Conservation (phyloP, 2,113 vertebrate genomes). For the Microcebus lehilahytsara region DNA sequence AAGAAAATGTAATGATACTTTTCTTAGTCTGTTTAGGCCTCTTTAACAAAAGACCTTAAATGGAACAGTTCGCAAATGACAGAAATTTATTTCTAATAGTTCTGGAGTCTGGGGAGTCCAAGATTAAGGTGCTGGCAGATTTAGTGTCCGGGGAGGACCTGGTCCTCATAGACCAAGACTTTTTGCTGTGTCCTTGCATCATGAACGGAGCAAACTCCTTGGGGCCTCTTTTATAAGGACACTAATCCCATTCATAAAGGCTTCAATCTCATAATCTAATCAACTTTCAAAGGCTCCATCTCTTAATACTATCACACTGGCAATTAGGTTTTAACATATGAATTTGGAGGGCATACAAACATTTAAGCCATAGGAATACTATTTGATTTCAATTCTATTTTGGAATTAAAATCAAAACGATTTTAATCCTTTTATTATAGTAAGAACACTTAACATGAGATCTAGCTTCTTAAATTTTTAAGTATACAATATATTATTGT, state of each 20-base stretch:
- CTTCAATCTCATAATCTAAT: rapidly evolving
- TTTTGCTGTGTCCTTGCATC: rapidly evolving
- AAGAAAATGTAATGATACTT: not conserved
- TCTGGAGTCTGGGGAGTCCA: not conserved
- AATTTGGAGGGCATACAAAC: not conserved
- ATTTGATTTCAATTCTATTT: not conserved
- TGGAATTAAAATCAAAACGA: not conserved
- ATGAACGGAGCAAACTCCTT: not conserved
- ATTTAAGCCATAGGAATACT: not conserved
- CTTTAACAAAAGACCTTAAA: not conserved
- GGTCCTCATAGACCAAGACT: not conserved
- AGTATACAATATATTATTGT: not conserved
- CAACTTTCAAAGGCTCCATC: not conserved
- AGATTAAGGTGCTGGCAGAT: not conserved
- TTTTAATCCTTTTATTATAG: not conserved
- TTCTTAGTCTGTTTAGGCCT: not conserved
- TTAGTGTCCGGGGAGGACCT: not conserved
- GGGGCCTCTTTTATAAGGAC: not conserved
- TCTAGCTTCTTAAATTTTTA: not conserved
- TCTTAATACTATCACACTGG: not conserved
- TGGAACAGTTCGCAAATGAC: not conserved
- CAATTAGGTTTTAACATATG: not conserved
- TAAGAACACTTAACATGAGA: not conserved
- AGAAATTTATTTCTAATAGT: not conserved
- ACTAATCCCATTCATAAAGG: not conserved